These are phyloP conservation scores for Pseudochirops corinnae DNA, from an alignment of 2,797 vertebrate genomes.

Conservation along the genomic window DNA sequence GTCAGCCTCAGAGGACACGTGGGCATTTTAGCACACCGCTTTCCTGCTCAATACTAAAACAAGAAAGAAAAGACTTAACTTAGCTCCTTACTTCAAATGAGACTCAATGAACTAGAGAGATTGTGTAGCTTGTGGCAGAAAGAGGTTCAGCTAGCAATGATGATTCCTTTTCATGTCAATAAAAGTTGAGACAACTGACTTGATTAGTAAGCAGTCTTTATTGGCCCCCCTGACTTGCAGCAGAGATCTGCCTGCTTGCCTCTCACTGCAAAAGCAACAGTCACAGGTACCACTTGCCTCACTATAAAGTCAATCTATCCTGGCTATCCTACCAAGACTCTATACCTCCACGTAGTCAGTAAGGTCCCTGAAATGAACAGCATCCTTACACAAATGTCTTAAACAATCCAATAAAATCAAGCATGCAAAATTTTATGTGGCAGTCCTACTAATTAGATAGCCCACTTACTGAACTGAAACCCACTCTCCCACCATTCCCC, in stretches of 20 bases:
- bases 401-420: slow-evolving; percentile 22
- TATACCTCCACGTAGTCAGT: neutral
- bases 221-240: neutral
- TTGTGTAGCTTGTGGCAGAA: slow-evolving; percentile 4
- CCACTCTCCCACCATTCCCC: neutral
- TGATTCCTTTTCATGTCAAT: neutral
- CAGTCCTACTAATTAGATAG: neutral
- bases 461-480: slow-evolving; percentile 9
- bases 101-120: neutral
- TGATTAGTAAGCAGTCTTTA: neutral
- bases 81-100: neutral
- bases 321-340: neutral
- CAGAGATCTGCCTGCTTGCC: neutral
- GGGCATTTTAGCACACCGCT: slow-evolving; percentile 43
- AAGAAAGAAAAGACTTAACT: slow-evolving; percentile 12
- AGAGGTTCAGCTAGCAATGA: slow-evolving; percentile 12
- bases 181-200: slow-evolving; percentile 4
- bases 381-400: slow-evolving; percentile 42
- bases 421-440: neutral
- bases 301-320: neutral
- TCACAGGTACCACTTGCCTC: neutral
- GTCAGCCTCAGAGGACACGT: neutral
- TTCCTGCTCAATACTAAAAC: slow-evolving; percentile 27
- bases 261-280: neutral
- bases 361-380: neutral